These are phyloP conservation scores for Forficula auricularia DNA, from an alignment of 1,140 invertebrate species.

Conservation along the genomic window DNA sequence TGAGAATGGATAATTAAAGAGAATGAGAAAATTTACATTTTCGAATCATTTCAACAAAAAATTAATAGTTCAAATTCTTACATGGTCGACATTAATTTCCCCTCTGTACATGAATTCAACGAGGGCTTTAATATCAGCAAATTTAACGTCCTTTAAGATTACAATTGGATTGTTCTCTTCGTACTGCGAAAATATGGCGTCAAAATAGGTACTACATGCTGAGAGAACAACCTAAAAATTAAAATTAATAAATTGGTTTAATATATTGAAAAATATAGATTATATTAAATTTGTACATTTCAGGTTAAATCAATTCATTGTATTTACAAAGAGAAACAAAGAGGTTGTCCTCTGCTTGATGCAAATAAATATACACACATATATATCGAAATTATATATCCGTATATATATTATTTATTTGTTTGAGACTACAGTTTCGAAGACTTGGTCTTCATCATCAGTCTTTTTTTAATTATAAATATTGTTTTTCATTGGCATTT, in stretches of 20 bases:
- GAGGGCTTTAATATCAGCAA: constrained; percentile 64
- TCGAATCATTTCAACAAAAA: background rate
- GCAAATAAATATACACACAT: too few species aligned
- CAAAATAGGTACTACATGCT: constrained; percentile 78
- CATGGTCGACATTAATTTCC: constrained; percentile 86
- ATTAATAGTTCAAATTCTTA: constrained; percentile 31
- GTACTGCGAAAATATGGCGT: constrained; percentile 70
- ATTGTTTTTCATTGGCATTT: too few species aligned
- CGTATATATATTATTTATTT: too few species aligned
- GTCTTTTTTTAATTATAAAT: too few species aligned
- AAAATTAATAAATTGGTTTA: constrained; percentile 20
- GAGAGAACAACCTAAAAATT: constrained; percentile 42
- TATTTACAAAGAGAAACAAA: constrained; percentile 3
- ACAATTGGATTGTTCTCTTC: constrained; percentile 72
- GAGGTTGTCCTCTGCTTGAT: too few species aligned
- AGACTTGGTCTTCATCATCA: too few species aligned
- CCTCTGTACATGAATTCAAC: constrained; percentile 92
- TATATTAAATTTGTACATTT: constrained; percentile 1
- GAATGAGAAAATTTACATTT: background rate
- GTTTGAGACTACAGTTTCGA: too few species aligned
- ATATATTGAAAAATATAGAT: background rate
- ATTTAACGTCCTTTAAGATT: constrained; percentile 70
- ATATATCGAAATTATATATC: too few species aligned
- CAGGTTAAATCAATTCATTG: background rate
- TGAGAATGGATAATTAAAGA: constrained; percentile 58